Percentiles rank a stretch among this genome's conserved stretches.
These are phyloP conservation scores for Pedetes capensis DNA, from an alignment of 2,113 vertebrate species.

Conservation along the genomic window DNA sequence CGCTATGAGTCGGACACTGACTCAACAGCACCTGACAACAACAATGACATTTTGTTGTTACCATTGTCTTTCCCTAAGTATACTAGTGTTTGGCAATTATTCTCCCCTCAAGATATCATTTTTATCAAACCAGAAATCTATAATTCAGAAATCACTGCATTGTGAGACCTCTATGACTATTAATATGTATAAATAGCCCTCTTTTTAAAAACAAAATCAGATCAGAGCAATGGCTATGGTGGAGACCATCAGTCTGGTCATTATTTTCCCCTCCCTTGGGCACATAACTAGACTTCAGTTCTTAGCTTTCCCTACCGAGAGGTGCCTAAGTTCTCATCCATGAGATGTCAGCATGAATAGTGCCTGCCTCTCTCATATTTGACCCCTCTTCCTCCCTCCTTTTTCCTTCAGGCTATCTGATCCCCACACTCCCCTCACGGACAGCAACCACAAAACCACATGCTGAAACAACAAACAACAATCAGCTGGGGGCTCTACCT, in stretches of 20 bases:
- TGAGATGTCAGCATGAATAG: neutral
- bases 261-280: neutral
- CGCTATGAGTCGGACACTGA: too few relatives aligned
- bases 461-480: neutral
- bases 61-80: neutral
- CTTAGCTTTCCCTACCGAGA: neutral
- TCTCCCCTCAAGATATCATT: constrained; percentile 2
- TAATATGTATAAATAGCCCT: neutral
- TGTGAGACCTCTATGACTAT: neutral
- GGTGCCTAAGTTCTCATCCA: neutral
- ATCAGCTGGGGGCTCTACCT: neutral
- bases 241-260: neutral
- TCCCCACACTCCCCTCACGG: fast-evolving
- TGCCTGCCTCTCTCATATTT: neutral
- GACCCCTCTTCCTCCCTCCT: neutral
- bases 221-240: neutral
- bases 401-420: neutral
- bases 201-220: neutral
- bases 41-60: too few relatives aligned
- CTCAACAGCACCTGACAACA: too few relatives aligned
- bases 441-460: neutral
- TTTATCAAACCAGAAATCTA: neutral
- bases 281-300: neutral
- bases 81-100: neutral
- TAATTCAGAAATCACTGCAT: neutral